phyloP scores from a whole-genome alignment of 30 jellyfish, hydroid and myxozoan genomes.

The Aurelia sp. region DNA sequence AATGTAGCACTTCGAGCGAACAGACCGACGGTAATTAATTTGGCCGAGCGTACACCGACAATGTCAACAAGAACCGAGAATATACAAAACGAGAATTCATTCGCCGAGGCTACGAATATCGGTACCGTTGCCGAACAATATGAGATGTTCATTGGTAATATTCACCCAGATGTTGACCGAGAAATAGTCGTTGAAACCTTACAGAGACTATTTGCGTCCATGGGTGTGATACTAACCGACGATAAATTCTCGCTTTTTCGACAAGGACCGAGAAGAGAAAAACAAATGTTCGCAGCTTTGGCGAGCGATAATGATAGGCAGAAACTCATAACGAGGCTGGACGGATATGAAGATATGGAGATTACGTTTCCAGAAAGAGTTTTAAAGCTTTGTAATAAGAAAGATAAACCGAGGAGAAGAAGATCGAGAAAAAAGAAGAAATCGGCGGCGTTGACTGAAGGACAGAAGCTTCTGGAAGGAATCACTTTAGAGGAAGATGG shows the following conservation, averaged over 20 bases:
- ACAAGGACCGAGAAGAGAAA: constrained; percentile 33
- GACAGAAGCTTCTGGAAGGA: not conserved
- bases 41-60: too few species aligned
- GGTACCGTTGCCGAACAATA: not conserved
- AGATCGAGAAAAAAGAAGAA: constrained; percentile 27
- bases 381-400: constrained; percentile 40
- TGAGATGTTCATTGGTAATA: constrained; percentile 51
- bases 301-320: constrained; percentile 14
- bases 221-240: constrained; percentile 25
- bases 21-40: too few species aligned
- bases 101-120: not conserved
- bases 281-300: constrained; percentile 28
- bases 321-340: constrained; percentile 4
- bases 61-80: too few species aligned
- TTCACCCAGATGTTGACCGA: constrained; percentile 55
- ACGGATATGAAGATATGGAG: constrained; percentile 39
- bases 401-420: constrained; percentile 16
- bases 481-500: not conserved
- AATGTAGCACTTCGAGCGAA: too few species aligned
- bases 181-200: constrained; percentile 11
- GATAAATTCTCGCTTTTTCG: constrained; percentile 36
- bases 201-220: constrained; percentile 39
- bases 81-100: too few species aligned
- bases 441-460: not conserved
- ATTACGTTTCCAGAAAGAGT: constrained; percentile 7